A percentile compares a stretch with the other conserved stretches of the same genome.
Evolutionary conservation across 1,140 invertebrate species (phyloP).

Genomic region (Rhynchophorus ferrugineus): DNA sequence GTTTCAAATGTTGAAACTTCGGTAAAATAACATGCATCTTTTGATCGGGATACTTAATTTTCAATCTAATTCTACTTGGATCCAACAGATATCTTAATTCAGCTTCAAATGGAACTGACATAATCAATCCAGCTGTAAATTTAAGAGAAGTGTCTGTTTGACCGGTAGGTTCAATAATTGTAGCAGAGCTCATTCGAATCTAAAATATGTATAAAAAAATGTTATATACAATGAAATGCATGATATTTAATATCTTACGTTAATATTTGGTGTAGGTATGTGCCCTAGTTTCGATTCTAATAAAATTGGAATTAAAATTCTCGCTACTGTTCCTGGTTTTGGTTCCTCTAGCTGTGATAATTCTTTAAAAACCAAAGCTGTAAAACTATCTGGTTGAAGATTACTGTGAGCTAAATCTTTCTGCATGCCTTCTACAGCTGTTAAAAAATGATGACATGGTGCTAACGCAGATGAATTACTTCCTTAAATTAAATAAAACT

Average conservation of each 20-base stretch:
- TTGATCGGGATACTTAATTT: constrained; percentile 88
- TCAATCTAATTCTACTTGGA: constrained; percentile 64
- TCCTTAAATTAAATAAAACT: constrained; percentile 12
- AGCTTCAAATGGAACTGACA: constrained; percentile 78
- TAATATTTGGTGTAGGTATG: constrained; percentile 55
- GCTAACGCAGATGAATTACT: constrained; percentile 43
- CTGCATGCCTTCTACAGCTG: constrained; percentile 40
- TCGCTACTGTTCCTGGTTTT: constrained; percentile 76
- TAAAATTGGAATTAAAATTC: constrained; percentile 73
- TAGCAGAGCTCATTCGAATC: constrained; percentile 70
- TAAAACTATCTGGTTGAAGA: constrained; percentile 67
- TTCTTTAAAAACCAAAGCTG: constrained; percentile 67
- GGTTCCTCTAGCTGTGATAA: constrained; percentile 70
- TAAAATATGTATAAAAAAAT: constrained; percentile 36
- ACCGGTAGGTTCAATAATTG: constrained; percentile 76
- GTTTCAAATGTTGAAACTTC: constrained; percentile 58
- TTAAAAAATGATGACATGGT: constrained; percentile 43
- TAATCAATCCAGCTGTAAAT: constrained; percentile 85
- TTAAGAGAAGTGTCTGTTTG: constrained; percentile 80
- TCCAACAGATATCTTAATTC: constrained; percentile 75
- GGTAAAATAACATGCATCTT: constrained; percentile 76
- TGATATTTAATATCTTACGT: constrained; percentile 33
- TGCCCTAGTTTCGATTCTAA: constrained; percentile 50
- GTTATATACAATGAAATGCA: background rate
- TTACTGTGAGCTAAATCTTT: constrained; percentile 36